A percentile compares a stretch with the other conserved stretches of the same genome.
Evolutionary conservation across 2,113 vertebrate species (phyloP).

Genomic region (Phaethon lepturus): DNA sequence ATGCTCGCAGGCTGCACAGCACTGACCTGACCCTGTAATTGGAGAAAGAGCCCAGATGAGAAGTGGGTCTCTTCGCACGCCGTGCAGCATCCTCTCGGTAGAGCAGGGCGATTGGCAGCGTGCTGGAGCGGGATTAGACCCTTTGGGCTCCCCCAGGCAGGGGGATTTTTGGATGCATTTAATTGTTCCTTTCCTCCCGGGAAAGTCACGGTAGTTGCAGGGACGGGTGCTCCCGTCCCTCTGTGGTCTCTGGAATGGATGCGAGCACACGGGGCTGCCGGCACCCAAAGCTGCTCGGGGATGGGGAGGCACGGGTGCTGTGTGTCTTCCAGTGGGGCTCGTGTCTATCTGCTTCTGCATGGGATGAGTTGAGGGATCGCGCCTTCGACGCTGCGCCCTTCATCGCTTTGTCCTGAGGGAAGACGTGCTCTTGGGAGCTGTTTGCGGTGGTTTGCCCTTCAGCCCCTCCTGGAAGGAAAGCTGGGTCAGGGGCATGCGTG

Average conservation of each 20-base stretch:
- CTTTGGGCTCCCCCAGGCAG: not conserved
- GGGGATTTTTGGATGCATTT: not conserved
- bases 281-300: accelerated
- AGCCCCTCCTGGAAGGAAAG: not conserved
- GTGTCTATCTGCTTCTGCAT: not conserved
- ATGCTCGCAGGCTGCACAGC: not conserved
- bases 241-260: not conserved
- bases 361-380: not conserved
- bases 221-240: not conserved
- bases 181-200: not conserved
- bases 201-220: not conserved
- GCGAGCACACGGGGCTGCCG: accelerated
- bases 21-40: not conserved
- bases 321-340: accelerated
- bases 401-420: not conserved
- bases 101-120: not conserved
- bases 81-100: not conserved
- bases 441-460: accelerated
- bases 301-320: not conserved
- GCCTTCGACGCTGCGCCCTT: not conserved
- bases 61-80: not conserved
- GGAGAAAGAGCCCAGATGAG: not conserved
- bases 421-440: not conserved
- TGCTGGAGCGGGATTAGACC: not conserved
- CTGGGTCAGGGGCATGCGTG: accelerated